Evolutionary conservation across 2,888 invertebrate species (phyloP).

Genomic region (Athalia cordata): DNA sequence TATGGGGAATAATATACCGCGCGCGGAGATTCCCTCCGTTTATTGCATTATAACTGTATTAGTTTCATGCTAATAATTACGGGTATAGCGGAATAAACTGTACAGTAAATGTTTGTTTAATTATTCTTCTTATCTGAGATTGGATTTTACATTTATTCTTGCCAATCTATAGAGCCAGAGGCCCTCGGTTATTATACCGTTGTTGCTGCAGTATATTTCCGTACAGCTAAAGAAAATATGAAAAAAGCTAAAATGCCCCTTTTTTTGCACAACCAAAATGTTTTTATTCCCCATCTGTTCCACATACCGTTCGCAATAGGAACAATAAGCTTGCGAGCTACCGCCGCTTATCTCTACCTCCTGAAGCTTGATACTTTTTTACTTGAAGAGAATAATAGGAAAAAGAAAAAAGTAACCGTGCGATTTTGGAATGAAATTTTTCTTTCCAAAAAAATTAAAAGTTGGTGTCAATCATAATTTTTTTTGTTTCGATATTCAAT

Average conservation of each 20-base stretch:
- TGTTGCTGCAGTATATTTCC: not conserved
- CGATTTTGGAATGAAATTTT: too few species aligned
- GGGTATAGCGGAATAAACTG: too few species aligned
- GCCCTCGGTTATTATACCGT: not conserved
- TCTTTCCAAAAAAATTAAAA: too few species aligned
- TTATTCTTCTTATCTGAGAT: too few species aligned
- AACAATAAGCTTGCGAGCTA: slow-evolving; percentile 8
- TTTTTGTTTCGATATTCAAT: too few species aligned
- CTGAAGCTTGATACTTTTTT: not conserved
- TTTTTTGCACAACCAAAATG: not conserved
- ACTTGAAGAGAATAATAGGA: slow-evolving; percentile 5
- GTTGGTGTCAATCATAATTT: too few species aligned
- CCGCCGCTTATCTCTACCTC: not conserved
- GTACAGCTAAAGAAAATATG: not conserved
- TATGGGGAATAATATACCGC: not conserved
- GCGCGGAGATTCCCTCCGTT: slow-evolving; percentile 7
- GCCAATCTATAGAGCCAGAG: too few species aligned
- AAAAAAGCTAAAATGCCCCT: not conserved
- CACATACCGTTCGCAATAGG: not conserved
- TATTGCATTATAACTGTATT: slow-evolving; percentile 14
- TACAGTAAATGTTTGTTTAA: too few species aligned
- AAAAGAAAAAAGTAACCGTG: slow-evolving; percentile 7
- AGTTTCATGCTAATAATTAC: not conserved
- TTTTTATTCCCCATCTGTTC: not conserved
- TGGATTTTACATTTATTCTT: too few species aligned